A percentile compares a stretch with the other conserved stretches of the same genome.
Evolutionary conservation across 2,797 vertebrate genomes (phyloP).

Genomic region (Eurystomus glaucurus): DNA sequence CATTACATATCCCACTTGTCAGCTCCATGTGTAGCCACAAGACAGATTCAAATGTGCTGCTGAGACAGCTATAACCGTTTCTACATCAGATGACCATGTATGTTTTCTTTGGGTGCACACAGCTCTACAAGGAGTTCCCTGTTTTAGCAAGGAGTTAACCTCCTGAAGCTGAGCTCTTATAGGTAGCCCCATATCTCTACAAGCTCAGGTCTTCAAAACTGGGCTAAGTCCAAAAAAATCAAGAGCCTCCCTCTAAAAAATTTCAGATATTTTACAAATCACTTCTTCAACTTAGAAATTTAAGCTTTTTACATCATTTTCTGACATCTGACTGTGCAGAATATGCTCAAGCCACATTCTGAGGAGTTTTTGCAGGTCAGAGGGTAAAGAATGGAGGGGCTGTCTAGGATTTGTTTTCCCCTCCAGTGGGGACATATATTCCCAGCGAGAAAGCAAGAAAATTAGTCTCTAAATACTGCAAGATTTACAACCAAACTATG

Average conservation of each 20-base stretch:
- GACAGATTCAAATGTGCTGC: not conserved
- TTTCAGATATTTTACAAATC: not conserved
- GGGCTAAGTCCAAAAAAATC: not conserved
- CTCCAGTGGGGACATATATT: not conserved
- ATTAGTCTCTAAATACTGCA: not conserved
- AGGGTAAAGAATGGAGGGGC: fast-evolving
- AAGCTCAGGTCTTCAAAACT: not conserved
- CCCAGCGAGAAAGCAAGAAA: not conserved
- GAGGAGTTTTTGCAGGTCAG: not conserved
- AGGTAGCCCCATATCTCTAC: not conserved
- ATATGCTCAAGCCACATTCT: not conserved
- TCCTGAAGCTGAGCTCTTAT: not conserved
- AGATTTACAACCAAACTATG: not conserved
- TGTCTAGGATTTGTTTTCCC: not conserved
- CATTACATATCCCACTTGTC: not conserved
- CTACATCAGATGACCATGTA: not conserved
- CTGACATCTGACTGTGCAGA: not conserved
- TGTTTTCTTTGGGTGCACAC: not conserved
- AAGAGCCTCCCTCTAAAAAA: not conserved
- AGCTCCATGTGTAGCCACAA: not conserved
- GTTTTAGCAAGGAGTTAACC: not conserved
- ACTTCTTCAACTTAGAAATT: not conserved
- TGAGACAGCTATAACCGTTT: not conserved
- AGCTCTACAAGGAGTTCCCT: not conserved
- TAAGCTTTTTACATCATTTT: not conserved